phyloP scores from a whole-genome alignment of 1,140 invertebrate genomes.

The Pentalonia nigronervosa region DNA sequence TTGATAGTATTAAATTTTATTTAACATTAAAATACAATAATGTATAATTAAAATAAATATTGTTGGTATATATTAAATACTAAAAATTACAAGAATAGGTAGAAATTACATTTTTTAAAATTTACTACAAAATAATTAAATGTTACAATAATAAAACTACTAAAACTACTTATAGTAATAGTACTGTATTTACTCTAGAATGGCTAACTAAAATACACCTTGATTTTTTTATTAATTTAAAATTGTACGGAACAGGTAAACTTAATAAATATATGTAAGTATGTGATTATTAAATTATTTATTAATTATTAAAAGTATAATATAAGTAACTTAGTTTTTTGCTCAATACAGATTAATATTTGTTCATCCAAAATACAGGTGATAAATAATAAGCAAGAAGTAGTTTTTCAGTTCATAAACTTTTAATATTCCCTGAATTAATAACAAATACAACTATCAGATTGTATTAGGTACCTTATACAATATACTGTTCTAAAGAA shows the following conservation, averaged over 20 bases:
- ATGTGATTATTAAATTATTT: too few species aligned
- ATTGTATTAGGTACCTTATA: background rate
- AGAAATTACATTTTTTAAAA: background rate
- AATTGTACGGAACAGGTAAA: background rate
- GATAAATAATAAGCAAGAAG: background rate
- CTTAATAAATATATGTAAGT: background rate
- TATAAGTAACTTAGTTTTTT: background rate
- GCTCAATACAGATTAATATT: background rate
- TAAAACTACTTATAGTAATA: background rate
- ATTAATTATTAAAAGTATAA: too few species aligned
- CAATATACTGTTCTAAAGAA: background rate
- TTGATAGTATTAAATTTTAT: background rate
- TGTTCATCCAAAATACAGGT: background rate
- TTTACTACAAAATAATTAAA: background rate
- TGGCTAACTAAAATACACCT: background rate
- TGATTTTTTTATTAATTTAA: background rate
- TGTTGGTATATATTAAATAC: too few species aligned
- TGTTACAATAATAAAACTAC: background rate
- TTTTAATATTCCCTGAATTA: background rate
- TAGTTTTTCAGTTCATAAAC: background rate
- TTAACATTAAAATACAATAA: background rate
- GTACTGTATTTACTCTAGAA: background rate
- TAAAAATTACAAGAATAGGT: too few species aligned
- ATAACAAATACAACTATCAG: background rate
- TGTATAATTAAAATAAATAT: too few species aligned